These are phyloP conservation scores for Micrasema longulum DNA, from an alignment of 1,140 invertebrate species.

Conservation along the genomic window DNA sequence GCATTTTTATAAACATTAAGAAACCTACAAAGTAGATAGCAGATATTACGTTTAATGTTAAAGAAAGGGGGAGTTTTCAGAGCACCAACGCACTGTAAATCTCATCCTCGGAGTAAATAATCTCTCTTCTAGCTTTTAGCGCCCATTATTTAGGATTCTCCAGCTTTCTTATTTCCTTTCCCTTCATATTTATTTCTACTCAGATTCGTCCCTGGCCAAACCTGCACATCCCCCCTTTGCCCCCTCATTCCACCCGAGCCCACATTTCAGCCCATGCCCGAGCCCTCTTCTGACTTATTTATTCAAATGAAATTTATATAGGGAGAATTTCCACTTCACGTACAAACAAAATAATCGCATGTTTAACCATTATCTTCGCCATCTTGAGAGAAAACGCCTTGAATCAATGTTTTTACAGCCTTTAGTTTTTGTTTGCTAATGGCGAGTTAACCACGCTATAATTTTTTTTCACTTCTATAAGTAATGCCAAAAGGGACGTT, in stretches of 20 bases:
- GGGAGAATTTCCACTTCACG: conserved; percentile 26
- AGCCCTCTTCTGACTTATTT: conserved; percentile 23
- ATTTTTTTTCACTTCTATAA: no score
- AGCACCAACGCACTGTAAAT: background rate
- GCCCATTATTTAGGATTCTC: conserved; percentile 32
- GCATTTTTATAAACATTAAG: no score
- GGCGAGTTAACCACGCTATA: no score
- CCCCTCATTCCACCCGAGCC: background rate
- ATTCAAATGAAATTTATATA: conserved; percentile 42
- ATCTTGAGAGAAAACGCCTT: conserved; percentile 14
- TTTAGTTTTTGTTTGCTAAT: no score
- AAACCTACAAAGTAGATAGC: no score
- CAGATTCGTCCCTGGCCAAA: background rate
- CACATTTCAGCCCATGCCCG: background rate
- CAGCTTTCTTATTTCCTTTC: conserved; percentile 28
- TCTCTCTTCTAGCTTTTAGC: conserved; percentile 36
- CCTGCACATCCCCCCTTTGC: background rate
- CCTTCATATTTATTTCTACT: conserved; percentile 25
- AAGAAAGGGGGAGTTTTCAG: no score
- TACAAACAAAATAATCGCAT: conserved; percentile 37
- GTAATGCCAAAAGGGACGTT: no score
- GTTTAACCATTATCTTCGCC: conserved; percentile 32
- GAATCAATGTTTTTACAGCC: no score
- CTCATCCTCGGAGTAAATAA: conserved; percentile 20
- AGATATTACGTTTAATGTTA: no score